These are phyloP conservation scores for Diglossa brunneiventris DNA, from an alignment of 2,113 vertebrate species.

Conservation along the genomic window DNA sequence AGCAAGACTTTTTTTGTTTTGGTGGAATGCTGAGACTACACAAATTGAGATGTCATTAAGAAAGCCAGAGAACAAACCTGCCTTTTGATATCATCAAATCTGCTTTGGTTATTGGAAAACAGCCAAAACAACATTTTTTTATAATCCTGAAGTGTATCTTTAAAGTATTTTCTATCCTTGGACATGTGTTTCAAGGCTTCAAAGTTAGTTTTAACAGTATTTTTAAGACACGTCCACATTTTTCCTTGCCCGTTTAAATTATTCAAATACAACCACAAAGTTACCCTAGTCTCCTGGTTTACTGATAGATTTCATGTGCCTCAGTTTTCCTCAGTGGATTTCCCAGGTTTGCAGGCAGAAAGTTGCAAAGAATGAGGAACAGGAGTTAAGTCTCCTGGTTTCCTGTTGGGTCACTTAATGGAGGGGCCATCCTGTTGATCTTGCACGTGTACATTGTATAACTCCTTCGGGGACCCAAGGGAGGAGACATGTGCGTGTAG, in stretches of 20 bases:
- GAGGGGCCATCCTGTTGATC: slow-evolving; percentile 16
- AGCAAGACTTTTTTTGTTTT: background rate
- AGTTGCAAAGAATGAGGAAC: background rate
- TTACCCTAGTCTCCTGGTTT: background rate
- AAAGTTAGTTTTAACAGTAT: background rate
- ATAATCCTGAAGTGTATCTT: background rate
- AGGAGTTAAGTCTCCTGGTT: slow-evolving; percentile 21
- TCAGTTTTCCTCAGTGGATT: background rate
- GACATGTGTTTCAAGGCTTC: background rate
- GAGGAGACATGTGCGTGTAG: background rate
- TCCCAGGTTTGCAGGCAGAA: background rate
- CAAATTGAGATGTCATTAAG: background rate
- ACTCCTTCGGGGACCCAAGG: background rate
- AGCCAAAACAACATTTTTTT: background rate
- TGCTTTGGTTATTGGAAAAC: background rate
- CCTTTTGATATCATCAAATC: background rate
- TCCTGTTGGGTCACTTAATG: slow-evolving; percentile 17
- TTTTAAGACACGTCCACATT: background rate
- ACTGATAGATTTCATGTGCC: background rate
- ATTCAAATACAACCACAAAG: background rate
- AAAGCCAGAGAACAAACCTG: background rate
- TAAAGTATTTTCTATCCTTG: background rate
- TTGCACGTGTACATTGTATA: background rate
- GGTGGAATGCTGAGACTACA: background rate
- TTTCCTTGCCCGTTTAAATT: background rate